Evolutionary conservation across 2,797 vertebrate genomes (phyloP), one percentile per base, ranked within the genome.

Genomic region (Hoplostethus mediterraneus): DNA sequence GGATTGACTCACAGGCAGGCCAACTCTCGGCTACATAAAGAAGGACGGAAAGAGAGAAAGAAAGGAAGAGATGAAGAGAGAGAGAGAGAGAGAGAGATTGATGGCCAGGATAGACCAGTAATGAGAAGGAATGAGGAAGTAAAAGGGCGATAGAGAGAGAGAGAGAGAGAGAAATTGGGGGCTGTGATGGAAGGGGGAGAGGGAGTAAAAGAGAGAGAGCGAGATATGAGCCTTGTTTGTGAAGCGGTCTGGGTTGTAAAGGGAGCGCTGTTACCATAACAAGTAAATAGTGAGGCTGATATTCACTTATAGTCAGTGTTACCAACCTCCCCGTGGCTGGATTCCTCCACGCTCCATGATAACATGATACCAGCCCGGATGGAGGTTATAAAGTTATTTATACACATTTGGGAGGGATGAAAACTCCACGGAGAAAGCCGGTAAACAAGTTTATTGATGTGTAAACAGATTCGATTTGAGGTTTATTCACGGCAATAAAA

Each of bases 241-340:
- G 66, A 73, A 69, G 64, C 61, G 58, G 84, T 55, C 70, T 76
- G 65, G 80, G 38, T 70, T 75, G 68, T 82, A 72, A 83, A 88
- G 61, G 54, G 63, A 13, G 67, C 51, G 40, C 79, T 65, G 87
- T 93, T 90, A 87, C 82, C 91, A 92, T 86, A 85, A 83, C 91
- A 90, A 91, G 86, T 87, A 88, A 87, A 87, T 74, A 92, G 57
- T 78, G 82, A 80, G 71, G 54, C 61, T 74, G 73, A 77, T 75
- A 67, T 68, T 87, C 59, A 60, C 47, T 69, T 77, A 66, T 73
- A 71, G 69, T 77, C 62, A 30, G 58, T 64, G 77, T 74, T 80
- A 69, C 71, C 42, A 71, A 58, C 75, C 66, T 82, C 44, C 44
- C 33, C 69, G 70, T 63, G 82, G 80, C 48, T 60, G 54, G 65